Evolutionary conservation across 2,797 vertebrate species (phyloP).

Genomic region (Lagodon rhomboides): DNA sequence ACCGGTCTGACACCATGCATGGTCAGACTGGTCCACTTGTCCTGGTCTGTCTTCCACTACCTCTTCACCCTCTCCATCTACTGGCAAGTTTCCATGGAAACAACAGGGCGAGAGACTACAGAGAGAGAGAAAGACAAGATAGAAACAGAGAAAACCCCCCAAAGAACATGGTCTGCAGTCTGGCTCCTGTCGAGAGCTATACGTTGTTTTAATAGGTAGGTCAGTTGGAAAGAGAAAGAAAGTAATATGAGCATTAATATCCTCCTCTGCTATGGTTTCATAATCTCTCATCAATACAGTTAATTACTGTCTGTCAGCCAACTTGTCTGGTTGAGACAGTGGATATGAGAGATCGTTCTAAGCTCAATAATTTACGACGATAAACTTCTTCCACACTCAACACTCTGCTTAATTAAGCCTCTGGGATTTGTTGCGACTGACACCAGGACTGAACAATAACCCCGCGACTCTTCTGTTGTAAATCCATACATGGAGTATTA

Average conservation of each 20-base stretch:
- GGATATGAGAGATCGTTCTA: slow-evolving; percentile 61
- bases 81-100: slow-evolving; percentile 90
- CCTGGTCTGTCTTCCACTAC: slow-evolving; percentile 72
- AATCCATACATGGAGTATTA: slow-evolving; percentile 25
- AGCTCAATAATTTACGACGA: slow-evolving; percentile 68
- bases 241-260: slow-evolving; percentile 37
- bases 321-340: slow-evolving; percentile 60
- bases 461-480: slow-evolving; percentile 17
- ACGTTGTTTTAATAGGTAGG: slow-evolving; percentile 46
- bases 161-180: slow-evolving; percentile 75
- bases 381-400: slow-evolving; percentile 69
- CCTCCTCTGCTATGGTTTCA: slow-evolving; percentile 41
- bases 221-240: slow-evolving; percentile 29
- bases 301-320: slow-evolving; percentile 71
- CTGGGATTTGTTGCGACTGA: slow-evolving; percentile 63
- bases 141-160: slow-evolving; percentile 63
- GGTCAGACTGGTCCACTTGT: slow-evolving; percentile 80
- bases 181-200: slow-evolving; percentile 57
- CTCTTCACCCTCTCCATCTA: slow-evolving; percentile 74
- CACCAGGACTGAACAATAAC: slow-evolving; percentile 39
- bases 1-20: slow-evolving; percentile 65
- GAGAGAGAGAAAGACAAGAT: slow-evolving; percentile 14
- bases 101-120: slow-evolving; percentile 68
- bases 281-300: slow-evolving; percentile 60
- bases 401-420: slow-evolving; percentile 72